Evolutionary conservation across 2,888 invertebrate species (phyloP).

Genomic region (Anthrax anthrax): DNA sequence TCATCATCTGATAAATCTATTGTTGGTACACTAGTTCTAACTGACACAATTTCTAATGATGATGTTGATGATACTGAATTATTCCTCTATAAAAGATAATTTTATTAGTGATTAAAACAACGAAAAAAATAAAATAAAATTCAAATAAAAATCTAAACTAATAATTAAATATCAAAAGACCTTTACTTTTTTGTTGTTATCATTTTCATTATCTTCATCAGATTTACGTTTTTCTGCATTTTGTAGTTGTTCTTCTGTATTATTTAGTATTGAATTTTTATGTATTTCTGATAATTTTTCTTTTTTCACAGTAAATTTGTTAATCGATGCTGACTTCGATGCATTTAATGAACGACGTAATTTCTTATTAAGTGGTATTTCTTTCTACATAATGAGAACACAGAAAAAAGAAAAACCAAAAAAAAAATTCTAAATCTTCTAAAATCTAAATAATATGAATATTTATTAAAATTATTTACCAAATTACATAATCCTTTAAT

Average conservation of each 20-base stretch:
- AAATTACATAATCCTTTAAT: constrained; percentile 21
- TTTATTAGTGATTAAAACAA: neutral
- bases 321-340: neutral
- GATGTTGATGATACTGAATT: no score
- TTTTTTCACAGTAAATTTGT: constrained; percentile 17
- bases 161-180: constrained; percentile 1
- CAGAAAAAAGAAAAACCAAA: neutral
- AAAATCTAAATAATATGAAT: neutral
- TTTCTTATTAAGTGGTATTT: constrained; percentile 19
- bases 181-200: constrained; percentile 12
- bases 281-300: constrained; percentile 13
- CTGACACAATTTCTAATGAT: constrained; percentile 5
- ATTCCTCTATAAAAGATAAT: neutral
- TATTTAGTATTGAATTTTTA: neutral
- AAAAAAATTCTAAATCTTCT: neutral
- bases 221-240: constrained; percentile 2
- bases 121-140: neutral
- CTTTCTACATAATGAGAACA: constrained; percentile 21
- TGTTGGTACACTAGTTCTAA: neutral
- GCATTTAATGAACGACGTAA: constrained; percentile 21
- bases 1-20: constrained; percentile 9
- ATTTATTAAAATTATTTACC: constrained; percentile 4
- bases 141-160: neutral
- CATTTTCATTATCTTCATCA: neutral
- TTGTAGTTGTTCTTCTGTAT: neutral